These are phyloP conservation scores for Eremophila alpestris DNA, from an alignment of 2,797 vertebrate species.

Conservation along the genomic window DNA sequence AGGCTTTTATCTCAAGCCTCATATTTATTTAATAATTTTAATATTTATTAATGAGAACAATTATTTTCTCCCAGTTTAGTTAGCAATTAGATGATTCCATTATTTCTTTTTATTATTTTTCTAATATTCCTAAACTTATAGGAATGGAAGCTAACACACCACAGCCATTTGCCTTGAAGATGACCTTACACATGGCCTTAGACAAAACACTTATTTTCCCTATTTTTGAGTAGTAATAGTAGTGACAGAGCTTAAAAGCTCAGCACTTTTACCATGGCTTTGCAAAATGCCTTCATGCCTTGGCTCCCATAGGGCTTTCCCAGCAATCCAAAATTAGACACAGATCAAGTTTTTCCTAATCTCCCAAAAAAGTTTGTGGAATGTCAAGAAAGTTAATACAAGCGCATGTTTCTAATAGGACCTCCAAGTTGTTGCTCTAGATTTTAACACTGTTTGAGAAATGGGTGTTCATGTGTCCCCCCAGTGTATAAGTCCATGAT, in stretches of 20 bases:
- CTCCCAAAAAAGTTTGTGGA: neutral
- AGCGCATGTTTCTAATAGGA: neutral
- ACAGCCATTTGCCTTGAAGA: neutral
- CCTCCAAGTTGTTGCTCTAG: neutral
- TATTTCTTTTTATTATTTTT: neutral
- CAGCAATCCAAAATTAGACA: neutral
- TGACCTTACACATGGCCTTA: neutral
- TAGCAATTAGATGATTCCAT: neutral
- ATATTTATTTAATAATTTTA: too few relatives aligned
- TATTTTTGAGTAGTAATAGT: neutral
- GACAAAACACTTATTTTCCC: neutral
- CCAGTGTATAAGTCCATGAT: rapidly evolving
- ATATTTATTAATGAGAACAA: neutral
- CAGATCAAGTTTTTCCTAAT: neutral
- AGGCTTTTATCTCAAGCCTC: neutral
- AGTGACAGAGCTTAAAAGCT: too few relatives aligned
- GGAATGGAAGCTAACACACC: neutral
- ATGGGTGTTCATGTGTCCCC: rapidly evolving
- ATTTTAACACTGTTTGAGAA: neutral
- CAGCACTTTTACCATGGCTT: neutral
- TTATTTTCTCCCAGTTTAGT: neutral
- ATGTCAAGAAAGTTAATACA: neutral
- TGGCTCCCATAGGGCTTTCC: neutral
- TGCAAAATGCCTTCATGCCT: neutral
- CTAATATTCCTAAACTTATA: neutral